Evolutionary conservation across 2,113 vertebrate genomes (phyloP), one percentile per base, ranked within the genome.

Genomic region (Castor canadensis): DNA sequence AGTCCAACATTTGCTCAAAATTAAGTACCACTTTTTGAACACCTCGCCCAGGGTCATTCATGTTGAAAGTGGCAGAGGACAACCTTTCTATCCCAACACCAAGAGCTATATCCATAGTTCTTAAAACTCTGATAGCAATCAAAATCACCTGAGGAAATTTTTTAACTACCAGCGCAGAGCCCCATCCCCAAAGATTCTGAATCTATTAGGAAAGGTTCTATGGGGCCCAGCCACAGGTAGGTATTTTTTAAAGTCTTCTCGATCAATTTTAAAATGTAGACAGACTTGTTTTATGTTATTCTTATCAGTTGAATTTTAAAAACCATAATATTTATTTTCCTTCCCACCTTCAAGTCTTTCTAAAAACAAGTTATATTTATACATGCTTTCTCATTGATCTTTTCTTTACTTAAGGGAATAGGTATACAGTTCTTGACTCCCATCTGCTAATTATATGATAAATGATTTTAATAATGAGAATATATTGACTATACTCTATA

Each of bases 401-500:
- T 92, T 93, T 79, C 66, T 92, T 84, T 43, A 58, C 49, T 54
- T 93, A 54, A 87, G 77, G 54, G 32, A 87, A 90, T 73, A 38
- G 49, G 79, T 77, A 45, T 87, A 92, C 58, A 71, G 30, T 82
- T 97, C 43, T 96, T 96, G 66, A 92, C 72, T 43, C 75, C 62
- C 43, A 95, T 90, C 35, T 92, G 71, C 72, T 96, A 95, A 92
- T 95, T 92, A 89, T 81, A 95, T 71, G 87, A 94, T 90, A 92
- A 92, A 87, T 67, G 47, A 73, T 72, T 97, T 96, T 93, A 96
- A 94, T 94, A 95, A 95, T 92, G 35, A 87, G 3, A 80, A 79
- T 58, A 81, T 95, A 94, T 64, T 85, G 30, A 81, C 86, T 67
- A 88, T 1, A 87, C 3, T 20, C 49, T 76, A 79, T 89, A 45